A percentile compares a stretch with the other conserved stretches of the same genome.
phyloP scores from a whole-genome alignment of 1,140 invertebrate genomes.

The Micrasema minimum region DNA sequence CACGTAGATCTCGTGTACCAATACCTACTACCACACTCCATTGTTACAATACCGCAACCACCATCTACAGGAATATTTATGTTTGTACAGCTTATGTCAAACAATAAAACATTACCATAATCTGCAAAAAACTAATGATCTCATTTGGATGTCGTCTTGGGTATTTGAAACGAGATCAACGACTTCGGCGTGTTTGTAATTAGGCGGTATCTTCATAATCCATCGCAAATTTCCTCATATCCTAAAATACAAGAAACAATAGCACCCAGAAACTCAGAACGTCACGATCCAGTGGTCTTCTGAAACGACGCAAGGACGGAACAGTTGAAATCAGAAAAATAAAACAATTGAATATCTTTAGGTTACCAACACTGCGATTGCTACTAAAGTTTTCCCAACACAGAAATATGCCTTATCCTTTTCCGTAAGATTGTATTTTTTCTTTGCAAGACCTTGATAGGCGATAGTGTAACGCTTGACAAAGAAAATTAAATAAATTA shows the following conservation, averaged over 20 bases:
- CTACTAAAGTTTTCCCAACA: conserved; percentile 46
- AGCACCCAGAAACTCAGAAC: neutral
- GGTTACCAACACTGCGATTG: conserved; percentile 38
- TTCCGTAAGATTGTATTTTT: conserved; percentile 16
- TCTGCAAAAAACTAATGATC: too few species aligned
- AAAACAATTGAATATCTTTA: conserved; percentile 39
- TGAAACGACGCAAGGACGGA: conserved; percentile 45
- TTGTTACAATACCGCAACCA: too few species aligned
- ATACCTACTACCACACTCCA: too few species aligned
- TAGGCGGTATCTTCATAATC: neutral
- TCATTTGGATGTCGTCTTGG: too few species aligned
- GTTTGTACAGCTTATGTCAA: too few species aligned
- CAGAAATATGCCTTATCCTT: conserved; percentile 41
- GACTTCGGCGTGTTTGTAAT: neutral
- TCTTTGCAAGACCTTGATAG: conserved; percentile 22
- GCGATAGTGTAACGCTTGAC: conserved; percentile 1
- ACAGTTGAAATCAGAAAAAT: conserved; percentile 19
- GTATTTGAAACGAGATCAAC: neutral
- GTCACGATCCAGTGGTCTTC: conserved; percentile 18
- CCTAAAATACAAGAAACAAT: conserved; percentile 21
- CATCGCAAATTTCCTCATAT: conserved; percentile 21
- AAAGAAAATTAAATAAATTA: neutral
- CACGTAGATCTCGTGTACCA: too few species aligned
- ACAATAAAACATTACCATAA: too few species aligned
- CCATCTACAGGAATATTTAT: neutral